Conservation (phyloP, 1,140 invertebrate species). For the Achatina immaculata region DNA sequence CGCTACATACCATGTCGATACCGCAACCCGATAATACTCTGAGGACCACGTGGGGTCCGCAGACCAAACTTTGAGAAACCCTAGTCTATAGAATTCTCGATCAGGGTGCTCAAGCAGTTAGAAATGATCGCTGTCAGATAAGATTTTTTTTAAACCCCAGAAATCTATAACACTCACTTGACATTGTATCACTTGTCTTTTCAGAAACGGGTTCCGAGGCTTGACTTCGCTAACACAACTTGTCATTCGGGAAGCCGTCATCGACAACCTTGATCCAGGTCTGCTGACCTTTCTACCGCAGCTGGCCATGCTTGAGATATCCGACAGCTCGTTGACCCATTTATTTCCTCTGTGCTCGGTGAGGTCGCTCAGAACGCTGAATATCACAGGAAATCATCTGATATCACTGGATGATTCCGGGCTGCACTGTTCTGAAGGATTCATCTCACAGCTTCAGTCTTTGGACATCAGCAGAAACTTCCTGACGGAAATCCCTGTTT, state of each 20-base stretch:
- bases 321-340: constrained; percentile 33
- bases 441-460: constrained; percentile 24
- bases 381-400: constrained; percentile 42
- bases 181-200: too few species aligned
- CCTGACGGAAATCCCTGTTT: constrained; percentile 32
- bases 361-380: constrained; percentile 32
- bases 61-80: too few species aligned
- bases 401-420: constrained; percentile 32
- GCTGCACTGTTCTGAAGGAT: constrained; percentile 20
- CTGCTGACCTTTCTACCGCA: constrained; percentile 30
- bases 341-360: constrained; percentile 38
- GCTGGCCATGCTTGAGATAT: constrained; percentile 41
- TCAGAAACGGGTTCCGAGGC: constrained; percentile 40
- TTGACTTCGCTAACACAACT: constrained; percentile 40
- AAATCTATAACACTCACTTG: too few species aligned
- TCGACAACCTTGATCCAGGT: constrained; percentile 34
- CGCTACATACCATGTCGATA: too few species aligned
- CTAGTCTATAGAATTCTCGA: too few species aligned
- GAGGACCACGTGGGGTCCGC: too few species aligned
- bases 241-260: constrained; percentile 35
- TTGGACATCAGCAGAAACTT: constrained; percentile 46
- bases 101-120: too few species aligned
- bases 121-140: too few species aligned
- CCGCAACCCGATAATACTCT: too few species aligned
- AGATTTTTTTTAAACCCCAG: too few species aligned